Percentiles rank a stretch among this genome's conserved stretches.
phyloP scores from a whole-genome alignment of 2,888 invertebrate genomes.

The Nephrotoma appendiculata region DNA sequence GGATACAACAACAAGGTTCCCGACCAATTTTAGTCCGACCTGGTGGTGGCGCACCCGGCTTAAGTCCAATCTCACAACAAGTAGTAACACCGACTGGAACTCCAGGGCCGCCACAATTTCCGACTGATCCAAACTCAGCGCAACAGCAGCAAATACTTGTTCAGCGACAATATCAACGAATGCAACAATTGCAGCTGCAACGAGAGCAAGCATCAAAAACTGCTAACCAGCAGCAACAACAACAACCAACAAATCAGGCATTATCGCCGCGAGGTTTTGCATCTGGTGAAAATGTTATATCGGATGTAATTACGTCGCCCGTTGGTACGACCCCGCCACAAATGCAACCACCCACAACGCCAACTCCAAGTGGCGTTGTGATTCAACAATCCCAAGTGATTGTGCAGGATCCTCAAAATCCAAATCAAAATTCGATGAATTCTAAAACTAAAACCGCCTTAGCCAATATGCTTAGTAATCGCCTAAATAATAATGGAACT shows the following conservation, averaged over 20 bases:
- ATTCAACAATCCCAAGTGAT: conserved; percentile 10
- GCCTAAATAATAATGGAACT: conserved; percentile 44
- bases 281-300: conserved; percentile 5
- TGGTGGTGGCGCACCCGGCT: conserved; percentile 23
- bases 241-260: conserved; percentile 25
- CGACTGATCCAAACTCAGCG: conserved; percentile 14
- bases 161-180: conserved; percentile 19
- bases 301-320: background rate
- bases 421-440: conserved; percentile 39
- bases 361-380: background rate
- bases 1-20: conserved; percentile 51
- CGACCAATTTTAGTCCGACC: conserved; percentile 41
- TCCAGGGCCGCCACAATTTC: conserved; percentile 11
- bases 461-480: conserved; percentile 83
- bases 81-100: conserved; percentile 4
- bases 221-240: conserved; percentile 15
- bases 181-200: conserved; percentile 26
- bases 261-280: conserved; percentile 14
- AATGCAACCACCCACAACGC: conserved; percentile 4
- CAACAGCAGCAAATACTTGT: conserved; percentile 16
- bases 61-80: conserved; percentile 25
- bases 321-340: conserved; percentile 10
- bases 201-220: conserved; percentile 19
- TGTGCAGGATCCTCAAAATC: background rate
- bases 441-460: conserved; percentile 89